These are phyloP conservation scores for Sitodiplosis mosellana DNA, from an alignment of 1,140 invertebrate genomes.

Conservation along the genomic window DNA sequence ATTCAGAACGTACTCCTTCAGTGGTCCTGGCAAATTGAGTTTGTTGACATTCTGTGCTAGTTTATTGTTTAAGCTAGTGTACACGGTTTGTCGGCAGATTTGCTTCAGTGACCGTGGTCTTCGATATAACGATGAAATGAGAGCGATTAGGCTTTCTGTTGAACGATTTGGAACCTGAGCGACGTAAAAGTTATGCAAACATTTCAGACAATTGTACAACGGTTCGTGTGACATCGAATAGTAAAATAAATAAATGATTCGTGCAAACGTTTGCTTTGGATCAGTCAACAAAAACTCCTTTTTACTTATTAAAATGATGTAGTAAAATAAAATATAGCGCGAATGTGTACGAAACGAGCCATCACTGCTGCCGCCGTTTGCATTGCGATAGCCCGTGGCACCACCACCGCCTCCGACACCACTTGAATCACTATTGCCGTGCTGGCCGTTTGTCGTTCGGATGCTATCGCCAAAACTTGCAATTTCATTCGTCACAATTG, in stretches of 20 bases:
- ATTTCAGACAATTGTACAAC: conserved; percentile 39
- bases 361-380: neutral
- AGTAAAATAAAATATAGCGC: conserved; percentile 45
- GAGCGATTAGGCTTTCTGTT: conserved; percentile 35
- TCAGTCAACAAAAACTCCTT: conserved; percentile 49
- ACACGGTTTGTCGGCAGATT: conserved; percentile 42
- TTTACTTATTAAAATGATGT: conserved; percentile 42
- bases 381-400: neutral
- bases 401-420: conserved; percentile 1
- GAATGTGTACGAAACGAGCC: conserved; percentile 35
- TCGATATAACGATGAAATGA: conserved; percentile 40
- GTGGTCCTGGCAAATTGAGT: conserved; percentile 39
- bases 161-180: conserved; percentile 42
- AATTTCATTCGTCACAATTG: conserved; percentile 23
- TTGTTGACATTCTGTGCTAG: conserved; percentile 42
- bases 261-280: conserved; percentile 37
- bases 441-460: conserved; percentile 3
- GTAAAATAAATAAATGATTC: conserved; percentile 46
- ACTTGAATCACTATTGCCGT: conserved; percentile 3
- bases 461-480: conserved; percentile 16
- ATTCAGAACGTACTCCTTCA: conserved; percentile 51
- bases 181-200: conserved; percentile 42
- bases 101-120: conserved; percentile 43
- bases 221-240: conserved; percentile 45
- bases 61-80: conserved; percentile 36